These are phyloP conservation scores for Atlantisia rogersi DNA, from an alignment of 2,113 vertebrate species.

Conservation along the genomic window DNA sequence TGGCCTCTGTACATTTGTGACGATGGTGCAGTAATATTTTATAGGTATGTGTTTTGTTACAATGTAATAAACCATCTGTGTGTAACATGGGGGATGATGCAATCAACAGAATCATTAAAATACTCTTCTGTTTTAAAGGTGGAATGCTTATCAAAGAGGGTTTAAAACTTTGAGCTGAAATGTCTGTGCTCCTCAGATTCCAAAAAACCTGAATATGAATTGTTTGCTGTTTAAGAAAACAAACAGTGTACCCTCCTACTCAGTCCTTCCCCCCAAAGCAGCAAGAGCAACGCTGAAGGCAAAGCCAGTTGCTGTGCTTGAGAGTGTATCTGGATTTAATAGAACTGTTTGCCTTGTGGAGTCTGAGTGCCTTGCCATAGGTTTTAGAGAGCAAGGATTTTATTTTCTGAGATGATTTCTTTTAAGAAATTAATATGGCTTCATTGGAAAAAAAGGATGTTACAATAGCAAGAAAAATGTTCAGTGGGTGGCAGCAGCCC, in stretches of 20 bases:
- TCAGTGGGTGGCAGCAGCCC: background rate
- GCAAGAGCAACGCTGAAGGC: background rate
- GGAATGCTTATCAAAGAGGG: background rate
- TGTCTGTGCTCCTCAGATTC: background rate
- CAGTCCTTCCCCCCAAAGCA: background rate
- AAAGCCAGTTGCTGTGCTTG: background rate
- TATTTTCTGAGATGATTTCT: background rate
- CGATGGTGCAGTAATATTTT: conserved; percentile 98
- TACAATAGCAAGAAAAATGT: accelerated
- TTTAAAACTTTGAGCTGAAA: background rate
- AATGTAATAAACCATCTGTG: background rate
- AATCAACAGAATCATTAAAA: background rate
- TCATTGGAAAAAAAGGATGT: background rate
- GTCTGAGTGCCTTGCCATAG: background rate
- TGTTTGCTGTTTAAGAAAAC: background rate
- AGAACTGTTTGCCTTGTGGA: background rate
- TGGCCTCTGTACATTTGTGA: conserved; percentile 99
- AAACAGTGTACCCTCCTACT: background rate
- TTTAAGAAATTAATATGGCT: background rate
- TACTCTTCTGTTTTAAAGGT: background rate
- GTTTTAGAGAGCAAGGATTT: background rate
- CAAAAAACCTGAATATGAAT: background rate
- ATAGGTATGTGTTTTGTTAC: conserved; percentile 83
- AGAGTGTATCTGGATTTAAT: background rate
- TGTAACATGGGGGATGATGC: background rate